These are phyloP conservation scores for Zhengitettix transpicula DNA, from an alignment of 2,888 invertebrate genomes.

Conservation along the genomic window DNA sequence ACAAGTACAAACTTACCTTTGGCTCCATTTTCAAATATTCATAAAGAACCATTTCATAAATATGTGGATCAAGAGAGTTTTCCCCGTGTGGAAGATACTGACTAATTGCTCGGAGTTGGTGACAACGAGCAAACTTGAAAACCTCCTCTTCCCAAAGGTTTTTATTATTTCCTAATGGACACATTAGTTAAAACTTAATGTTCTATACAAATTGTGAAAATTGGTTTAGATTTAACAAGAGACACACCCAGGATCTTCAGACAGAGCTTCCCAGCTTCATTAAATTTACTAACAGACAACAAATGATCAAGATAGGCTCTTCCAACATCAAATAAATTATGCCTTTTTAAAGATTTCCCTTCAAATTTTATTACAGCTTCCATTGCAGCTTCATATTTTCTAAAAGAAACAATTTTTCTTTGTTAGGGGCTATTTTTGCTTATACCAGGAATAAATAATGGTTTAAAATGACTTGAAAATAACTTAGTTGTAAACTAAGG, in stretches of 20 bases:
- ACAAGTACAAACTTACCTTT: constrained; percentile 24
- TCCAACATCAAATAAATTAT: constrained; percentile 47
- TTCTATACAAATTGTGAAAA: neutral
- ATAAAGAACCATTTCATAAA: constrained; percentile 87
- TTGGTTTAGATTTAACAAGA: neutral
- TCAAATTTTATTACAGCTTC: constrained; percentile 57
- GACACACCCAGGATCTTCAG: constrained; percentile 52
- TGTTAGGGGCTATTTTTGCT: too few relatives aligned
- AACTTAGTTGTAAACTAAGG: neutral
- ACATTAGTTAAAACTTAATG: neutral
- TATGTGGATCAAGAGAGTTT: constrained; percentile 59
- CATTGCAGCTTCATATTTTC: constrained; percentile 71
- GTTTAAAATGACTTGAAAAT: neutral
- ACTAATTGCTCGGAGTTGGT: constrained; percentile 64
- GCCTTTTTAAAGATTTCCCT: constrained; percentile 38
- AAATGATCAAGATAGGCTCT: constrained; percentile 68
- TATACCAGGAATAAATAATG: too few relatives aligned
- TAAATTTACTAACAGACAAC: constrained; percentile 48
- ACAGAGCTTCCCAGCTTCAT: constrained; percentile 74
- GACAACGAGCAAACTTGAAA: constrained; percentile 70
- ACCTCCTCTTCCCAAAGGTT: constrained; percentile 83
- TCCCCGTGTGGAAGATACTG: constrained; percentile 56
- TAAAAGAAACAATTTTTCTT: constrained; percentile 18
- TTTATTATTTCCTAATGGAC: constrained; percentile 42
- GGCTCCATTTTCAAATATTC: constrained; percentile 79